Base-by-base conservation (phyloP, 2,888 invertebrate genomes). In the Drosophila niveifrons region DNA sequence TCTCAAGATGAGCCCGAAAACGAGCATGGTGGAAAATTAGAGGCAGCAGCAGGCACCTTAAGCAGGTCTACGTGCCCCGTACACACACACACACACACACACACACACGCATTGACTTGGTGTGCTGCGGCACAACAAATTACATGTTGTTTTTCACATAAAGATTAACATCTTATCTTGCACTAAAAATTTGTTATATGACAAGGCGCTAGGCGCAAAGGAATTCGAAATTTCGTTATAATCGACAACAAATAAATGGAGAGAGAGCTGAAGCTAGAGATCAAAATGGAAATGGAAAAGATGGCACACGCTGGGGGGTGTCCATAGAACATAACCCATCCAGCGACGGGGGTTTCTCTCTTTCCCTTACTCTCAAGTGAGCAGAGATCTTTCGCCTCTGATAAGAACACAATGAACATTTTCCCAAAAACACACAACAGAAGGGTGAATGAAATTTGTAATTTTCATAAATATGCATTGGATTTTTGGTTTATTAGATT, bases 271-370 rank as follows among this genome's bases (percentile, higher is more conserved):
- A 9, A 29, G 7, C 6, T 10, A 29, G 48, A 50, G 28, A 28
- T 46, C 23, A 29, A 44, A 43, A 43, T 18, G 41, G 28, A 28
- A 68, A 63, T 59, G 44, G 47, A 56, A 71, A 72, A 75, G 78
- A 81, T 90, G 90, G 89, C 89, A 90, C 89, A 90, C 91, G 89
- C 90, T 83, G 90, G 91, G 89, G 89, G 91, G 90, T 90, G 89
- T 73, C 74, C 46, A 55, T 10, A 34, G 18, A n/a, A 18, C 3
- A 36, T 55, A 55, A 55, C 43, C 43, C 43, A 56, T 34, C 48
- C 55, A 56, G 29, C 69, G 58, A 64, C 67, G 59, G 71, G 65
- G 72, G 61, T 61, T 75, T 59, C 41, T 43, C 43, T n/a, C 23
- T 23, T 23, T 23, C 23, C 23, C 23, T 23, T 23, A 4, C 36